Evolutionary conservation across 2,888 invertebrate genomes (phyloP), one percentile per base, ranked within the genome.

Genomic region (Drosophila formosana): DNA sequence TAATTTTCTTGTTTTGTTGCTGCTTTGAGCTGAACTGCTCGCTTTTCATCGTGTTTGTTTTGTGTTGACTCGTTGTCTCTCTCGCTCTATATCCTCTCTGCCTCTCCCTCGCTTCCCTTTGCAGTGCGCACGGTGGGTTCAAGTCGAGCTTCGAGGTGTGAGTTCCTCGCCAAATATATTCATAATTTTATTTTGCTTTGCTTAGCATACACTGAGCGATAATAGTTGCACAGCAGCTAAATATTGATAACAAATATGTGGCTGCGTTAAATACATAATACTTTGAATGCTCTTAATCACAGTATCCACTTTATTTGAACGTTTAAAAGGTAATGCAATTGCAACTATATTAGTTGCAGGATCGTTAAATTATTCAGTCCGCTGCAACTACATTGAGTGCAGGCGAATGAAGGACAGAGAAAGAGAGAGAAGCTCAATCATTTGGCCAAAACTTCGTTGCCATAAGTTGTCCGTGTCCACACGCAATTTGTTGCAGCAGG

Each of bases 1-100:
- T 89, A 90, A 90, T 90, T 89, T 90, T 90, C 90, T 90, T 90
- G 90, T 90, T 89, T 78, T 83, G 78, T 81, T 75, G 85, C 51
- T 64, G 67, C 80, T 72, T 82, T 1, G 30, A 30, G 7, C 30
- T 86, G 78, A 82, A 86, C 80, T 80, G 78, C 52, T 60, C 66
- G 47, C 52, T 45, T 75, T 56, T 64, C 49, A 45, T 53, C 62
- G 34, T 45, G 62, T 30, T 55, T 53, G 46, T 60, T 49, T 58
- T 51, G 49, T 47, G 53, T 63, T 53, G 32, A 26, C 30, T 30
- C 30, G 6, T 6, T 28, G 49, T 57, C 56, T 51, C 18, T 32
- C 7, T 51, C 23, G 7, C 45, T 5, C 32, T 45, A 32, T 25
- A 8, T 37, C 8, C n/a, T 37, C 4, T 4, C 37, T 37, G n/a